Base-by-base conservation (phyloP, 2,797 vertebrate genomes). In the Odontamblyopus rebecca region DNA sequence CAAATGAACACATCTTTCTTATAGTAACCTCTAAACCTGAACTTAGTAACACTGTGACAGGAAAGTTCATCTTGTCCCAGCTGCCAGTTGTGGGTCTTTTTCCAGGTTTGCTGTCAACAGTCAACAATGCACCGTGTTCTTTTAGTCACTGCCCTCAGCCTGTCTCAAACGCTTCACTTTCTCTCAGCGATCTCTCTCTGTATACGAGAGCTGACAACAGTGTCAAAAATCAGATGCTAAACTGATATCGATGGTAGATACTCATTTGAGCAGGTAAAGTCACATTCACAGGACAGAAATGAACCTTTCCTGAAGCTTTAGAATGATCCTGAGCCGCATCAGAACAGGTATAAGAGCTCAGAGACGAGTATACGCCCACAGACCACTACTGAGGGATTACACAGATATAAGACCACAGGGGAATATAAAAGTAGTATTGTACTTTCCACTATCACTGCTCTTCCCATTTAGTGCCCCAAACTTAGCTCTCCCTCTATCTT, bases 381-480 rank as follows among this genome's bases (percentile, higher is more conserved):
- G 23, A 23, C 23, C 23, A 23, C 23, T 23, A 23, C 23, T 23
- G 23, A 23, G 23, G 23, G 23, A 23, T 23, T 23, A 23, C 23
- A 23, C 23, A 23, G 23, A 23, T 23, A 23, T 23, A 23, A 23
- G 23, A 23, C 23, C 23, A 23, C 23, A 23, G 23, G 23, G 23
- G 23, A 23, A 23, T 23, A 23, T 23, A 23, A 23, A 23, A 23
- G 23, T 23, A 23, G 23, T 23, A 23, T 1, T 23, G 23, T 23
- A 16, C 44, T 48, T 16, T 16, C 51, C 6, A 71, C 62, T 62
- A 67, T 15, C 12, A 48, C 23, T 38, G 35, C 18, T 67, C 74
- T 50, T 72, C 76, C 2, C 35, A 69, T 72, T 56, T 80, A 75
- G 30, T 38, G 29, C 69, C 44, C 66, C 77, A 70, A 85, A 71